Evolutionary conservation across 2,113 vertebrate genomes (phyloP).

Genomic region (Phalacrocorax aristotelis): DNA sequence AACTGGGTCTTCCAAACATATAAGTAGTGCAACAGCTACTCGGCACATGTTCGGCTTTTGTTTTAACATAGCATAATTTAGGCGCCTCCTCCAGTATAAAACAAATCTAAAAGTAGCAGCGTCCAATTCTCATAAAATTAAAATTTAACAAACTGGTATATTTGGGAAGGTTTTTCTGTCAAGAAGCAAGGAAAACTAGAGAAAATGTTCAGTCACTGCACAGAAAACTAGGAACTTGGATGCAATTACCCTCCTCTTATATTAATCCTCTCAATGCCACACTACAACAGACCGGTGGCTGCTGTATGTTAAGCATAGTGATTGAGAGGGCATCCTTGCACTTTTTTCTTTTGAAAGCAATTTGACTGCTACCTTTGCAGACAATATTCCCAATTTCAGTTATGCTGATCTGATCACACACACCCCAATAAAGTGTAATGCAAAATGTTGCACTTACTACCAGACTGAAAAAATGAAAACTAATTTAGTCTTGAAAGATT

Average conservation of each 20-base stretch:
- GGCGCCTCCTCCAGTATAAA: background rate
- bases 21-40: background rate
- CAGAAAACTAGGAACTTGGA: background rate
- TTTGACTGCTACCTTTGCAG: background rate
- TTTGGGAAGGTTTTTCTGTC: background rate
- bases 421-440: background rate
- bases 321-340: background rate
- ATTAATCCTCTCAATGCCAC: background rate
- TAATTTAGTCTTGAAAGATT: background rate
- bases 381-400: background rate
- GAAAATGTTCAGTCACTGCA: background rate
- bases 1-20: conserved; percentile 7
- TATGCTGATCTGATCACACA: background rate
- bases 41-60: background rate
- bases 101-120: background rate
- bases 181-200: background rate
- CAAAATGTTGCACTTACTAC: background rate
- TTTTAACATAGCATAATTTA: background rate
- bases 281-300: background rate
- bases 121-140: background rate
- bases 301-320: background rate
- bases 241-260: background rate
- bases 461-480: background rate
- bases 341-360: background rate
- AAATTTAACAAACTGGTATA: background rate